phyloP scores from a whole-genome alignment of 2,888 invertebrate genomes.

The Agonopterix arenella region DNA sequence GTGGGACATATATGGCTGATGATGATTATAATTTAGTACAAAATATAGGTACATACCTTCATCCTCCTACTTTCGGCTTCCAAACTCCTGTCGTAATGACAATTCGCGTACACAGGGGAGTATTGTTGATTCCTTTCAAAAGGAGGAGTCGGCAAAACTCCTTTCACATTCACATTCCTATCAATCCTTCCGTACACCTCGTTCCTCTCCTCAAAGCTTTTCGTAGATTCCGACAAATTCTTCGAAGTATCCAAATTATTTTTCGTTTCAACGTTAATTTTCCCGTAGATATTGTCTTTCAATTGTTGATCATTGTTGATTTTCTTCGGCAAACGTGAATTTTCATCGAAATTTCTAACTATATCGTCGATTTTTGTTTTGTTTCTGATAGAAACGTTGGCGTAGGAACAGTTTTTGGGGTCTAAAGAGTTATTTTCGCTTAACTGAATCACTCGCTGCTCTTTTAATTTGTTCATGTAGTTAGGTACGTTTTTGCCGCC shows the following conservation, averaged over 20 bases:
- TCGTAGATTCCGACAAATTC: constrained; percentile 14
- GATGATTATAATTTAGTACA: too few species aligned
- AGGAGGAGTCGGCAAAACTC: constrained; percentile 37
- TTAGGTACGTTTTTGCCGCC: constrained; percentile 79
- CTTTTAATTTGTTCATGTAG: constrained; percentile 77
- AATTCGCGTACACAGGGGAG: constrained; percentile 56
- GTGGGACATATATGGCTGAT: too few species aligned
- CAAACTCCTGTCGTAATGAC: constrained; percentile 54
- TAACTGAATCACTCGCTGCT: constrained; percentile 55
- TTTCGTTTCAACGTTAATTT: constrained; percentile 44
- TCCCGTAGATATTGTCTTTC: constrained; percentile 59
- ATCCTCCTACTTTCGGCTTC: constrained; percentile 60
- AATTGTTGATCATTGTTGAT: constrained; percentile 58
- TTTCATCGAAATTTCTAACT: constrained; percentile 69
- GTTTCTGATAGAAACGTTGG: constrained; percentile 58
- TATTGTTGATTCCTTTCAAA: constrained; percentile 62
- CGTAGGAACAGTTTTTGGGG: constrained; percentile 53
- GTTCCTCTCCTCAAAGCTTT: constrained; percentile 3
- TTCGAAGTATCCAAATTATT: constrained; percentile 19
- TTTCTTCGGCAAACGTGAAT: constrained; percentile 50
- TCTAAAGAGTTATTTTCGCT: constrained; percentile 58
- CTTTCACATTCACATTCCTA: constrained; percentile 19
- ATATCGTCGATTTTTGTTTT: constrained; percentile 67
- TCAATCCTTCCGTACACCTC: constrained; percentile 27
- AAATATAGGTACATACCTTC: constrained; percentile 42